These are phyloP conservation scores for Pimpla rufipes DNA, from an alignment of 2,888 invertebrate species.

Conservation along the genomic window DNA sequence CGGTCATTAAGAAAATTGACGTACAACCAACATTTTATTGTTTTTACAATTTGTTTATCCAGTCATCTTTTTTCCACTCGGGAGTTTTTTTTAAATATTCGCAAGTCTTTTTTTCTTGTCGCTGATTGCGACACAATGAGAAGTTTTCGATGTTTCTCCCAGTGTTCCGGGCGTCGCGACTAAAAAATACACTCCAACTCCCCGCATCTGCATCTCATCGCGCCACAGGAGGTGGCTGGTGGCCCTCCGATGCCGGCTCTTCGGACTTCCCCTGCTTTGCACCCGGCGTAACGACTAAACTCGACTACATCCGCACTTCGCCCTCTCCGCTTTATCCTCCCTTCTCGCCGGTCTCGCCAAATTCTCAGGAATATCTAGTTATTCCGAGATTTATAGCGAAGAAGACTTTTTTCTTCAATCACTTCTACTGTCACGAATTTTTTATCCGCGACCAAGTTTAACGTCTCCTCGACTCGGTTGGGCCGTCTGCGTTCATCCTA, in stretches of 20 bases:
- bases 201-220: slow-evolving; percentile 50
- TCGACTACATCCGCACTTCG: slow-evolving; percentile 6
- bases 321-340: slow-evolving; percentile 14
- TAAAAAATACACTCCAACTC: slow-evolving; percentile 37
- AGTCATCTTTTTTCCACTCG: too few relatives aligned
- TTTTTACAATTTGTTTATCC: too few relatives aligned
- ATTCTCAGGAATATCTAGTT: slow-evolving; percentile 50
- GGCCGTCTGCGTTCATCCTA: slow-evolving; percentile 34
- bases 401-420: slow-evolving; percentile 45
- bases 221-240: slow-evolving; percentile 42
- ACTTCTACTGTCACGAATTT: slow-evolving; percentile 11
- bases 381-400: slow-evolving; percentile 52
- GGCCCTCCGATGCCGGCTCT: slow-evolving; percentile 37
- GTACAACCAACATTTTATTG: too few relatives aligned
- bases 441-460: slow-evolving; percentile 19
- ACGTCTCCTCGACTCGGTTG: slow-evolving; percentile 40
- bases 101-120: too few relatives aligned
- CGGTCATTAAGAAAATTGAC: too few relatives aligned
- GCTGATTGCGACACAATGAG: too few relatives aligned
- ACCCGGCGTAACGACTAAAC: slow-evolving; percentile 39
- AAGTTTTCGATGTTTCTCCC: neutral
- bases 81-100: too few relatives aligned
- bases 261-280: slow-evolving; percentile 25
- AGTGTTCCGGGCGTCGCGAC: neutral
- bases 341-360: slow-evolving; percentile 3